Base-by-base conservation (phyloP, 2,888 invertebrate genomes). In the Lottia scabra region DNA sequence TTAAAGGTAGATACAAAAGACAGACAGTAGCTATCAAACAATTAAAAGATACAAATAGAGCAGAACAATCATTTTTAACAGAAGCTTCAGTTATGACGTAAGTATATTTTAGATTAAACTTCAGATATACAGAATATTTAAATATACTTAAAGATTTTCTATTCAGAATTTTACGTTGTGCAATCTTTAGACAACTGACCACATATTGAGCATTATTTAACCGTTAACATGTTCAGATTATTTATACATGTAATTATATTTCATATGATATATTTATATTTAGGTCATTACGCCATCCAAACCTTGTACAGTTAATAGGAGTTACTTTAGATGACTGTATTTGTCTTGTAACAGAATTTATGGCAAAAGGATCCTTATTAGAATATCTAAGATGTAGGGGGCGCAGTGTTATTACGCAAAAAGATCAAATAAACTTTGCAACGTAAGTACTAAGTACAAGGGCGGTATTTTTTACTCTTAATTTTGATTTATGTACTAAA, bases 1-100 rank as follows among this genome's bases (percentile, higher is more conserved):
- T 96, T 92, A 92, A 98, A 81, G 99, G 98, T 16, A 94, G 94
- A 82, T 93, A 95, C 86, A 92, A 93, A 75, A 93, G 93, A 73
- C 90, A 91, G 78, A 91, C 92, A 83, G 93, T 99, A 16, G 99
- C 99, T 67, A 97, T 99, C 70, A 99, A 99, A 92, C 96, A 97
- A 91, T 91, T 99, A 72, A 99, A 99, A 90, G 97, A 98, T 89
- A 93, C 95, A 82, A 96, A 95, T 88, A 96, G 96, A 87, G 93
- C 93, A 64, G 95, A 95, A 68, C 96, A 96, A 91, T 94, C 95
- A 88, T 95, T 98, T 90, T 92, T 97, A 26, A 96, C 97, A 8
- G 99, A 99, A 90, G 99, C 99, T 56, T 96, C 96, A 80, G 93
- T 99, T 74, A 99, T 99, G 99, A 98, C 98, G 94, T 97, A 91